phyloP scores from a whole-genome alignment of 2,888 invertebrate genomes.

The Psylliodes chrysocephalus region DNA sequence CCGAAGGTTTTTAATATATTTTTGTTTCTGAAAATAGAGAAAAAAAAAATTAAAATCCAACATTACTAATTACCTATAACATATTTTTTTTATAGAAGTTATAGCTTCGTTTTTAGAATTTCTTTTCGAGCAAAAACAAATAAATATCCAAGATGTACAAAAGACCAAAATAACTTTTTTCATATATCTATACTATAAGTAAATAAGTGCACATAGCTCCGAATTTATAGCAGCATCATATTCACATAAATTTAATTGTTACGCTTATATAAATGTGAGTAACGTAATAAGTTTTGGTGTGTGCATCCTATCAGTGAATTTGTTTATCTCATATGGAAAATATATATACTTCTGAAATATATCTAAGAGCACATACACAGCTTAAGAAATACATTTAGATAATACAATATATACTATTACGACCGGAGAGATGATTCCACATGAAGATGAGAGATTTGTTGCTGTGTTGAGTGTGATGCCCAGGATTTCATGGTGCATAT shows the following conservation, averaged over 20 bases:
- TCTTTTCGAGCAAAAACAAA: background rate
- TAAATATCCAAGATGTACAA: background rate
- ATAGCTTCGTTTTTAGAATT: too few relatives aligned
- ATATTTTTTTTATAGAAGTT: too few relatives aligned
- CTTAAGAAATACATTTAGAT: slow-evolving; percentile 46
- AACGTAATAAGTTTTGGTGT: slow-evolving; percentile 54
- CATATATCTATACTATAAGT: slow-evolving; percentile 21
- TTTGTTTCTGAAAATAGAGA: too few relatives aligned
- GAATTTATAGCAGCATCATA: slow-evolving; percentile 45
- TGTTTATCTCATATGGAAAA: slow-evolving; percentile 39
- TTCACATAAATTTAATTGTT: slow-evolving; percentile 38
- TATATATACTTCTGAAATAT: slow-evolving; percentile 39
- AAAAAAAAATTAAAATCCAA: too few relatives aligned
- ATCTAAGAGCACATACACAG: slow-evolving; percentile 43
- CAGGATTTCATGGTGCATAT: slow-evolving; percentile 35
- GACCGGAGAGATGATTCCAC: slow-evolving; percentile 2
- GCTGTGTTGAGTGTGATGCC: slow-evolving; percentile 27
- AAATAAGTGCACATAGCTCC: slow-evolving; percentile 51
- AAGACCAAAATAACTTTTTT: slow-evolving; percentile 1
- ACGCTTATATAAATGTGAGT: slow-evolving; percentile 40
- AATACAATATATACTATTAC: slow-evolving; percentile 18
- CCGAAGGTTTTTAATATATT: too few relatives aligned
- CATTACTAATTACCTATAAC: too few relatives aligned
- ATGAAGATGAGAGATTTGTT: background rate
- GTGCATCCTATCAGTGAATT: slow-evolving; percentile 60